phyloP scores from a whole-genome alignment of 2,797 vertebrate genomes.

The Xiphophorus birchmanni region DNA sequence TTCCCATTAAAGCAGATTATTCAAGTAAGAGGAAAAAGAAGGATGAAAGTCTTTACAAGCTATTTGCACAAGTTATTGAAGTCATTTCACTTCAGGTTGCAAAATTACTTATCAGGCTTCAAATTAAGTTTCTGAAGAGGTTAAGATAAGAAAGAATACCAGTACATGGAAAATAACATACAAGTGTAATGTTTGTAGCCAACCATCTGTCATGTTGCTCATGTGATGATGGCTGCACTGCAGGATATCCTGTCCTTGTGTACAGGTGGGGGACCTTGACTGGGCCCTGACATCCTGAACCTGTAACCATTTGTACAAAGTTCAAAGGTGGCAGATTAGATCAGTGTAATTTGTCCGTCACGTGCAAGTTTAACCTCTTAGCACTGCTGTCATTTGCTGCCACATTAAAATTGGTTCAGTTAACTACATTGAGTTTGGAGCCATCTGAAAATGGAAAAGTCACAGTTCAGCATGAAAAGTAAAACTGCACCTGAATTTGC shows the following conservation, averaged over 20 bases:
- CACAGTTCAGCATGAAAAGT: background rate
- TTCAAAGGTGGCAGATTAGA: constrained; percentile 41
- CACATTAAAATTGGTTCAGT: background rate
- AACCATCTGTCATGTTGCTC: constrained; percentile 23
- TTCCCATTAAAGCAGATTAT: background rate
- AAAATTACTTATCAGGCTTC: background rate
- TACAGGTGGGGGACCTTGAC: constrained; percentile 46
- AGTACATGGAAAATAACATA: background rate
- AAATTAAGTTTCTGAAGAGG: background rate
- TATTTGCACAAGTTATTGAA: background rate
- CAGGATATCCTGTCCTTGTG: constrained; percentile 47
- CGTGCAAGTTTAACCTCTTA: constrained; percentile 35
- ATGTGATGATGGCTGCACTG: constrained; percentile 41
- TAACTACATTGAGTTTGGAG: background rate
- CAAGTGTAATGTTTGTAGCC: background rate
- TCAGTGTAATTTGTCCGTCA: constrained; percentile 49
- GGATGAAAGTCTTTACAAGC: background rate
- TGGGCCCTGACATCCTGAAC: constrained; percentile 36
- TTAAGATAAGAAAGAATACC: background rate
- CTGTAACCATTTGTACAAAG: constrained; percentile 46
- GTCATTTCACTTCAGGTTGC: background rate
- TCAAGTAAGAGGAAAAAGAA: background rate
- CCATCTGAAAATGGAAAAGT: background rate
- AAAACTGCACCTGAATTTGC: background rate
- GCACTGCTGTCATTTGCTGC: constrained; percentile 3